phyloP scores from a whole-genome alignment of 2,888 invertebrate species.

The Hetaerina titia region DNA sequence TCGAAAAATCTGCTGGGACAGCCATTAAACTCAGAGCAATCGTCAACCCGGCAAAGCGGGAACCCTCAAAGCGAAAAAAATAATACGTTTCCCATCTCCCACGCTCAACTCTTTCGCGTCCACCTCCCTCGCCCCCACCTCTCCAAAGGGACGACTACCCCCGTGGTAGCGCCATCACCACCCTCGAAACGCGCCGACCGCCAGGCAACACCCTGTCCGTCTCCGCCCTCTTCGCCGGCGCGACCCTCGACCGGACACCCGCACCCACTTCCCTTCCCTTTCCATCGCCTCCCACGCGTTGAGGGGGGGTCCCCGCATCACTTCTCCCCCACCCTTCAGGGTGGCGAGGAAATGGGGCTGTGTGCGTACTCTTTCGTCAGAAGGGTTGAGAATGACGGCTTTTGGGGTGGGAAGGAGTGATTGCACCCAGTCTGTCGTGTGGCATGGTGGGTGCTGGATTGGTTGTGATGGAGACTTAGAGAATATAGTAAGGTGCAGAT shows the following conservation, averaged over 20 bases:
- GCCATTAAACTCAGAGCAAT: constrained; percentile 65
- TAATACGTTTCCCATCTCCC: constrained; percentile 16
- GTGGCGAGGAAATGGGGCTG: neutral
- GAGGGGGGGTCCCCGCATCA: neutral
- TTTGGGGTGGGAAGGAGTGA: too few relatives aligned
- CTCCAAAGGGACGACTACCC: neutral
- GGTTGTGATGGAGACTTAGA: too few relatives aligned
- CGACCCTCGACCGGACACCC: constrained; percentile 35
- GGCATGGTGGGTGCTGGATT: too few relatives aligned
- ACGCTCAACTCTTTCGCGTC: neutral
- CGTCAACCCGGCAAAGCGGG: constrained; percentile 64
- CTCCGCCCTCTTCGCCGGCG: neutral
- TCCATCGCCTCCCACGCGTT: constrained; percentile 25
- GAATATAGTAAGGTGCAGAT: too few relatives aligned
- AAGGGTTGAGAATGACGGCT: too few relatives aligned
- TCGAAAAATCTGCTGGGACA: constrained; percentile 64
- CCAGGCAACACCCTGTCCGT: neutral
- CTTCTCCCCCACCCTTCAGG: neutral
- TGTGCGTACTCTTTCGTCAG: too few relatives aligned
- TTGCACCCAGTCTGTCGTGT: too few relatives aligned
- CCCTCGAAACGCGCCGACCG: neutral
- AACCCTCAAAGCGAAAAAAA: constrained; percentile 36
- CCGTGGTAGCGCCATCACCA: neutral
- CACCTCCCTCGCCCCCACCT: too few relatives aligned
- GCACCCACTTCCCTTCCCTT: neutral